A percentile compares a stretch with the other conserved stretches of the same genome.
Evolutionary conservation across 2,797 vertebrate species (phyloP).

Genomic region (Tenualosa thibaudeaui): DNA sequence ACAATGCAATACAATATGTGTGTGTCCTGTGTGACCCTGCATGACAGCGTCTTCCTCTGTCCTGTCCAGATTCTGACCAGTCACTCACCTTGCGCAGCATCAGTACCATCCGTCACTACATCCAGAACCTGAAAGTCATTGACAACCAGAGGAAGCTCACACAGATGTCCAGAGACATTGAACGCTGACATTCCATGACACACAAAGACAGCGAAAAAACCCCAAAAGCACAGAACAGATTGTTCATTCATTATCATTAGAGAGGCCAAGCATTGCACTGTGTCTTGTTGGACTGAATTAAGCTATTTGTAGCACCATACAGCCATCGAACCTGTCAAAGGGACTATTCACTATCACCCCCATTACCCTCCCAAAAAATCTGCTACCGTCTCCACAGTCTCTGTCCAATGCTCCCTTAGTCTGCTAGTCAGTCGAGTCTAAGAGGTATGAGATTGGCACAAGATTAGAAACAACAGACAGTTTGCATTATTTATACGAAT

Average conservation of each 20-base stretch:
- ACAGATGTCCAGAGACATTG: constrained; percentile 83
- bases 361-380: neutral
- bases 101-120: constrained; percentile 78
- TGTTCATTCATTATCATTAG: neutral
- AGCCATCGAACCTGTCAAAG: neutral
- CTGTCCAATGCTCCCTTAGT: neutral
- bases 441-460: neutral
- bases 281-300: neutral
- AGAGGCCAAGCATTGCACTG: constrained; percentile 13
- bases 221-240: neutral
- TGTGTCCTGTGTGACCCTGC: no score
- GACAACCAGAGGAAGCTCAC: constrained; percentile 90
- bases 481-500: neutral
- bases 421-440: neutral
- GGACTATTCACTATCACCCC: neutral
- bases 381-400: neutral
- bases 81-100: constrained; percentile 77
- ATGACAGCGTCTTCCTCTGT: neutral
- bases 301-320: neutral
- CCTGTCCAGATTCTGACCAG: constrained; percentile 81
- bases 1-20: no score
- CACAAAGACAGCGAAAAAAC: no score
- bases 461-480: neutral
- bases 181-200: constrained; percentile 65
- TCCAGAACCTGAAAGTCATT: constrained; percentile 90